phyloP scores from a whole-genome alignment of 2,797 vertebrate genomes.

The Gorsachius magnificus region DNA sequence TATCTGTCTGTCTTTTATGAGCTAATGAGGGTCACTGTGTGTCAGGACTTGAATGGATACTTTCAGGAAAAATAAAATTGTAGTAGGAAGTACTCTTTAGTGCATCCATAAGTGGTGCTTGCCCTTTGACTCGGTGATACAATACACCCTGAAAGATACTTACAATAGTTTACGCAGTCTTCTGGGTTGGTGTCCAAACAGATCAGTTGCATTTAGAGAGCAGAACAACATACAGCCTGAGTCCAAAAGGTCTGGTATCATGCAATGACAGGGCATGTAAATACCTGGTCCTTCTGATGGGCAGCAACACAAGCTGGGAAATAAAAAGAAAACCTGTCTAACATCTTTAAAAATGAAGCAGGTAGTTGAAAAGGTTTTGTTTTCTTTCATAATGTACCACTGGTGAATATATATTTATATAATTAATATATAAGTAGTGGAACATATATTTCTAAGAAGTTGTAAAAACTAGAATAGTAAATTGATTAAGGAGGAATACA shows the following conservation, averaged over 20 bases:
- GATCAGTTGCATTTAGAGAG: fast-evolving
- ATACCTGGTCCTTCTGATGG: background rate
- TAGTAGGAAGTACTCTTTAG: background rate
- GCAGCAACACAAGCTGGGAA: background rate
- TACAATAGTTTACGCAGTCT: background rate
- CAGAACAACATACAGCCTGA: background rate
- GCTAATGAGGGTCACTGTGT: background rate
- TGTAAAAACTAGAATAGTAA: background rate
- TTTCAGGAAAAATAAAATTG: conserved; percentile 15
- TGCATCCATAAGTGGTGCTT: background rate
- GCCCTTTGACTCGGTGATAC: background rate
- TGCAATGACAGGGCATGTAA: background rate
- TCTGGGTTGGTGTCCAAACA: background rate
- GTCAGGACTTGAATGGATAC: background rate
- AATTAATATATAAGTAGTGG: background rate
- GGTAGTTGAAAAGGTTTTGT: background rate
- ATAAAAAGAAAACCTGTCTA: background rate
- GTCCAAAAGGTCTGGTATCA: background rate
- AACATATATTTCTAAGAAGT: background rate
- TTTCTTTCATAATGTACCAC: background rate
- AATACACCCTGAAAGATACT: background rate
- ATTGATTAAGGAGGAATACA: background rate
- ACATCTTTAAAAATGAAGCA: background rate
- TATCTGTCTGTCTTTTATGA: background rate
- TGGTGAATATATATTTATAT: background rate